These are phyloP conservation scores for Eriosoma lanigerum DNA, from an alignment of 1,140 invertebrate species.

Conservation along the genomic window DNA sequence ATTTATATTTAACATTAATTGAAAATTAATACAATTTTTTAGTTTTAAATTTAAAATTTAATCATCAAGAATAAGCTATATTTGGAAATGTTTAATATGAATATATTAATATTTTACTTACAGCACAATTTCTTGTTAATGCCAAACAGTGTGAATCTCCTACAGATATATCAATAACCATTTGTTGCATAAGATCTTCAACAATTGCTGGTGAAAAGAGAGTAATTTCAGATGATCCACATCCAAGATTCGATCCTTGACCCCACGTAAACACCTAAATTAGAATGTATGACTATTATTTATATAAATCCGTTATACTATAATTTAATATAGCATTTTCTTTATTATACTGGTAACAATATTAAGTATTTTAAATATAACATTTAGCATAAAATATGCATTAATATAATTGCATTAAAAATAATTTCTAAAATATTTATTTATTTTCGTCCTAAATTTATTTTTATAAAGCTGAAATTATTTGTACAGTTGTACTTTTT, in stretches of 20 bases:
- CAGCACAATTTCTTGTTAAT: slow-evolving; percentile 62
- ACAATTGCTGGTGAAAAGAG: slow-evolving; percentile 61
- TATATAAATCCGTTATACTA: neutral
- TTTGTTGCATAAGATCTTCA: slow-evolving; percentile 58
- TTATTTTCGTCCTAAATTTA: no score
- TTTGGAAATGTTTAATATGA: neutral
- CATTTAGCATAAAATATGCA: no score
- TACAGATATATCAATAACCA: slow-evolving; percentile 61
- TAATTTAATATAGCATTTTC: no score
- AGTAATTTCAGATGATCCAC: slow-evolving; percentile 64
- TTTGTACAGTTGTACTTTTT: no score
- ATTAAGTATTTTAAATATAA: no score
- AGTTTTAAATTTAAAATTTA: no score
- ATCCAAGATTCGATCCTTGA: slow-evolving; percentile 64
- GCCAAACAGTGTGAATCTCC: slow-evolving; percentile 68
- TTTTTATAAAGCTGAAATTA: neutral
- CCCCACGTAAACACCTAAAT: slow-evolving; percentile 68
- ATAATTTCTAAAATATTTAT: no score
- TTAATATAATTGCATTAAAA: no score
- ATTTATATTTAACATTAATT: no score
- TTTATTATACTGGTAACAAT: no score
- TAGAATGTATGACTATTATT: neutral
- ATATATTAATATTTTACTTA: slow-evolving; percentile 16
- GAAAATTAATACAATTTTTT: no score
- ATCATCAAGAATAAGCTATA: no score